These are phyloP conservation scores for Sarcophilus harrisii DNA, from an alignment of 2,797 vertebrate genomes.

Conservation along the genomic window DNA sequence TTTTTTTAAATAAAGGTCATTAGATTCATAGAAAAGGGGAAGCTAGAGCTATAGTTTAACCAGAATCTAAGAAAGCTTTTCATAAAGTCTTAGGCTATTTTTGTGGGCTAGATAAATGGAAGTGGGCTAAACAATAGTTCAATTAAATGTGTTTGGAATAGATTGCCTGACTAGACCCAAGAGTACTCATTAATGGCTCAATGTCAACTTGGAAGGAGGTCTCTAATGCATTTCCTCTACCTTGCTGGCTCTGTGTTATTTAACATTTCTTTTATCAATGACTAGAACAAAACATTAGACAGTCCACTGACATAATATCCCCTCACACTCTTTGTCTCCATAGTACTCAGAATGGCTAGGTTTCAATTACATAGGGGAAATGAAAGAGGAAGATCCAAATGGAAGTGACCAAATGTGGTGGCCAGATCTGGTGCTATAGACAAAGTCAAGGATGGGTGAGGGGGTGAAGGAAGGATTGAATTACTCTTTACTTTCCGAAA, in stretches of 20 bases:
- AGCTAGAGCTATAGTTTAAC: neutral
- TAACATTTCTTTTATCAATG: neutral
- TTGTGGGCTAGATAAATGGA: neutral
- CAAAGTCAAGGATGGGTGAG: neutral
- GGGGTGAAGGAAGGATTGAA: neutral
- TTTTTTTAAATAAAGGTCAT: neutral
- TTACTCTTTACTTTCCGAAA: neutral
- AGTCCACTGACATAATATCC: neutral
- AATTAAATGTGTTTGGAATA: neutral
- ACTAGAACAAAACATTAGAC: neutral
- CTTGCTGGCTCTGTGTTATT: neutral
- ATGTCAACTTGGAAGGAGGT: neutral
- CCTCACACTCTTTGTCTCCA: neutral
- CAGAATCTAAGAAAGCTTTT: neutral
- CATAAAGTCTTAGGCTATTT: neutral
- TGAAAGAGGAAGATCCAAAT: neutral
- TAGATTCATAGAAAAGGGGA: neutral
- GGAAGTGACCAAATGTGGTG: neutral
- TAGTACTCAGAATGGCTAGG: neutral
- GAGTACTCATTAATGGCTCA: neutral
- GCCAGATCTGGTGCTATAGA: neutral
- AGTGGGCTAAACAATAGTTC: neutral
- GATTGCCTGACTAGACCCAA: neutral
- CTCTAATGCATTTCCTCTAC: neutral
- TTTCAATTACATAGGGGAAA: neutral